phyloP scores from a whole-genome alignment of 1,140 invertebrate species.

The Copidosoma floridanum region DNA sequence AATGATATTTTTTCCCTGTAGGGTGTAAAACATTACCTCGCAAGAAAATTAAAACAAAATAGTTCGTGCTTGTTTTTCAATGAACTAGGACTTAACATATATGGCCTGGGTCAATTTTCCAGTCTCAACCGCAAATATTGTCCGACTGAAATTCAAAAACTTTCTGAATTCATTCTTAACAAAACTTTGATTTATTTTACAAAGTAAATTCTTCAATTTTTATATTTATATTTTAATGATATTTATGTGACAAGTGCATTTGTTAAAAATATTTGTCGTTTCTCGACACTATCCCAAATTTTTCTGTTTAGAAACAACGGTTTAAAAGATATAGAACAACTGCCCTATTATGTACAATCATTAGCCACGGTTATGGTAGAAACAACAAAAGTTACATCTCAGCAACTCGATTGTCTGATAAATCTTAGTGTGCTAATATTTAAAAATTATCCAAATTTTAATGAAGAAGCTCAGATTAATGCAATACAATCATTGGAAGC shows the following conservation, averaged over 20 bases:
- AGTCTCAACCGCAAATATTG: slow-evolving; percentile 36
- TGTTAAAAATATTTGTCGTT: no score
- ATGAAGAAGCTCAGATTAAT: not conserved
- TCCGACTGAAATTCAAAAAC: slow-evolving; percentile 29
- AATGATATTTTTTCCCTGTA: no score
- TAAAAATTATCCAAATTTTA: slow-evolving; percentile 55
- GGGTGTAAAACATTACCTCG: slow-evolving; percentile 34
- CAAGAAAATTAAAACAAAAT: slow-evolving; percentile 24
- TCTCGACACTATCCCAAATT: no score
- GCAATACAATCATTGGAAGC: slow-evolving; percentile 39
- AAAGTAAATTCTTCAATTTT: slow-evolving; percentile 33
- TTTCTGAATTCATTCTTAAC: slow-evolving; percentile 43
- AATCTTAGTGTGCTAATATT: slow-evolving; percentile 47
- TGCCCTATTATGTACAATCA: slow-evolving; percentile 44
- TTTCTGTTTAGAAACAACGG: slow-evolving; percentile 35
- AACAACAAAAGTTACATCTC: slow-evolving; percentile 40
- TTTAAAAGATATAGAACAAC: slow-evolving; percentile 32
- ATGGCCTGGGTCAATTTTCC: slow-evolving; percentile 46
- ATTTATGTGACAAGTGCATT: slow-evolving; percentile 22
- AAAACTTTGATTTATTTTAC: no score
- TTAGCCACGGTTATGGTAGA: slow-evolving; percentile 48
- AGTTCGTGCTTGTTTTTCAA: slow-evolving; percentile 7
- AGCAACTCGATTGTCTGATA: slow-evolving; percentile 48
- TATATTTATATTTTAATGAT: slow-evolving; percentile 37
- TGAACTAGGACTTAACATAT: slow-evolving; percentile 33